phyloP scores from a whole-genome alignment of 2,797 vertebrate genomes.

The Gobio occitaniae region DNA sequence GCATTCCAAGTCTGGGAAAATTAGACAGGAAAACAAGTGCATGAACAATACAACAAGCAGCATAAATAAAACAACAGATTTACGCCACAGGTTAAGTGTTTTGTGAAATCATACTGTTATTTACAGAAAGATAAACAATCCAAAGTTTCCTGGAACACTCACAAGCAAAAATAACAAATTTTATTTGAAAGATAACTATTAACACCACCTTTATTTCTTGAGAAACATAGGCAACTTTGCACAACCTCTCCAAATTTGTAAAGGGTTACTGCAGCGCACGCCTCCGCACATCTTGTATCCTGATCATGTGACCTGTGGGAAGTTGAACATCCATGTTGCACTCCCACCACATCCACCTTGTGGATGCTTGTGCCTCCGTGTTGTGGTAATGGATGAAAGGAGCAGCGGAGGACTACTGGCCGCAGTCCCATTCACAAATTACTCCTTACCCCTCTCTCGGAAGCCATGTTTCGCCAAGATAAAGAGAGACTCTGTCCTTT shows the following conservation, averaged over 20 bases:
- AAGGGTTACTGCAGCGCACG: constrained; percentile 22
- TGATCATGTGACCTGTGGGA: constrained; percentile 67
- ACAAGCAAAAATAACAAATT: neutral
- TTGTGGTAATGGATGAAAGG: constrained; percentile 73
- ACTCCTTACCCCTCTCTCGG: constrained; percentile 75
- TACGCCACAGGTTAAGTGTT: constrained; percentile 4
- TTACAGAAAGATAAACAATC: neutral
- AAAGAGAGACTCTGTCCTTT: constrained; percentile 67
- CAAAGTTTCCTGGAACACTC: neutral
- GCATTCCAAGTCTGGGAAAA: constrained; percentile 52
- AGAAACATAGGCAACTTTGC: neutral
- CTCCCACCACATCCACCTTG: constrained; percentile 71
- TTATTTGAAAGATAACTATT: neutral
- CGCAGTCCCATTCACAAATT: constrained; percentile 74
- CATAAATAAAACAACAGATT: constrained; percentile 42
- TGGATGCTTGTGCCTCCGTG: constrained; percentile 61
- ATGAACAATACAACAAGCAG: constrained; percentile 51
- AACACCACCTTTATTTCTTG: neutral
- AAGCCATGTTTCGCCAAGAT: constrained; percentile 70
- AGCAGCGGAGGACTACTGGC: constrained; percentile 66
- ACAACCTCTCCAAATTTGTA: neutral
- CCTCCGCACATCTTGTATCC: constrained; percentile 48
- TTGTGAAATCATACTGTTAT: neutral
- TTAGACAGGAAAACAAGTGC: constrained; percentile 52
- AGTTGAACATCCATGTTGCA: constrained; percentile 70